These are phyloP conservation scores for Pan troglodytes DNA, from an alignment of 2,113 vertebrate genomes.

Conservation along the genomic window NHGRI_mPanTro3-v2.1_pri NC_072402.2:146697001-146697500, in stretches of 20 bases:
- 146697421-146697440: background rate
- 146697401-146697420: background rate
- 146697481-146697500: background rate
- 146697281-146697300: background rate
- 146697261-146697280: background rate
- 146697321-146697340: background rate
- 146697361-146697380: background rate
- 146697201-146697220: background rate
- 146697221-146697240: background rate
- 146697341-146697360: background rate
- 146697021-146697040: background rate
- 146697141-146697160: background rate
- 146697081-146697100: background rate
- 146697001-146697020: background rate
- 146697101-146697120: too few species aligned
- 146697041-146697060: background rate
- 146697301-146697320: background rate
- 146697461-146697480: background rate
- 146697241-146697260: background rate
- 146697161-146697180: background rate
- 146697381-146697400: background rate
- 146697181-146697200: background rate
- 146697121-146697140: background rate
- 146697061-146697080: background rate
- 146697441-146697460: background rate